Evolutionary conservation across 2,888 invertebrate species (phyloP), one percentile per base, ranked within the genome.

Genomic region (Micropterix aruncella): DNA sequence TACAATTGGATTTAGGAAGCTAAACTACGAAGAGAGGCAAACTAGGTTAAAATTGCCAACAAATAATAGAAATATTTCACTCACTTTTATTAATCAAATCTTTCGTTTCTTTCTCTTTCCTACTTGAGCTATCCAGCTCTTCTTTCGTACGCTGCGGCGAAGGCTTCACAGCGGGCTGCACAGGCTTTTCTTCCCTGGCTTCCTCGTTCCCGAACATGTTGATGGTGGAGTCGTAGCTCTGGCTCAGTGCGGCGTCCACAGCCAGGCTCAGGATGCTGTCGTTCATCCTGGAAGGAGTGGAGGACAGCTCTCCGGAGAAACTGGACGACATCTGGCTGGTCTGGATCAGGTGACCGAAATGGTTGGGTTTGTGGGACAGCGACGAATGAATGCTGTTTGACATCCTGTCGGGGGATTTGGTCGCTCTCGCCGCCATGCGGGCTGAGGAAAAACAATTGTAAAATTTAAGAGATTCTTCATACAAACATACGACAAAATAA

Each of bases 331-430:
- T 60, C 47, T 55, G 58, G 27, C 57, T 62, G 1, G 61, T 57
- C 0, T 67, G 66, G 0, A 65, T 62, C 39, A 52, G 58, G 18
- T 54, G 50, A 46, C 41, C 54, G 48, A n/a, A 48, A 56, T 44
- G 59, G 57, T 17, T 59, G 38, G 50, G 47, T 42, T 48, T 51
- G 48, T 61, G 62, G 16, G 59, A 48, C 2, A 65, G 47, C 0
- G 60, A 59, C 0, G 69, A 62, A 57, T 84, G 84, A 64, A 79
- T 85, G 59, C 85, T 85, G 9, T 79, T 74, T 1, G 77, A 67
- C 68, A 86, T 80, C 7, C 83, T 75, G 60, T 86, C 86, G 0
- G 85, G 85, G 0, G 85, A 84, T 27, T 69, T 62, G 18, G 66
- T 47, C 9, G 49, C 47, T 16, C 50, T 39, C 15, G 47, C 50